phyloP scores from a whole-genome alignment of 1,140 invertebrate species.

The Zaprionus vittiger region DNA sequence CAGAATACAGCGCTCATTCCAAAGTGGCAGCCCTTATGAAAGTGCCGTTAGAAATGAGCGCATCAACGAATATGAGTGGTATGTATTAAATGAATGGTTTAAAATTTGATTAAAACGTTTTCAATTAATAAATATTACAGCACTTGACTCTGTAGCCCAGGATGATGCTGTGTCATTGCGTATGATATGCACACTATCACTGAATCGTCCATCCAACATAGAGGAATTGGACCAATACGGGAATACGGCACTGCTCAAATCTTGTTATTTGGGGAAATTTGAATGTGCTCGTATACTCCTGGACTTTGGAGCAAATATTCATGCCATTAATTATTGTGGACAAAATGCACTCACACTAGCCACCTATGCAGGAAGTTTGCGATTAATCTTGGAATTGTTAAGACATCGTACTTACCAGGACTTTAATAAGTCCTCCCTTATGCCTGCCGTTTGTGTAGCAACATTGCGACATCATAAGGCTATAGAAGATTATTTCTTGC shows the following conservation, averaged over 20 bases:
- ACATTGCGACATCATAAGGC: constrained; percentile 48
- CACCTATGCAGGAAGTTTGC: constrained; percentile 57
- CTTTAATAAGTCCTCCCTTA: constrained; percentile 75
- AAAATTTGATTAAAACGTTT: neutral
- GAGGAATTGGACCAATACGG: constrained; percentile 73
- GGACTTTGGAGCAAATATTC: constrained; percentile 61
- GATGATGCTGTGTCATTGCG: constrained; percentile 62
- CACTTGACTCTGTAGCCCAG: constrained; percentile 58
- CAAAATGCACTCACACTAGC: constrained; percentile 79
- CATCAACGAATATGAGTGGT: constrained; percentile 52
- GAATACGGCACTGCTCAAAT: constrained; percentile 76
- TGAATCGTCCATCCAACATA: constrained; percentile 43
- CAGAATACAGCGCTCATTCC: constrained; percentile 1
- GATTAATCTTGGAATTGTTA: constrained; percentile 64
- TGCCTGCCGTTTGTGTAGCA: constrained; percentile 75
- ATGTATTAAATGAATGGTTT: constrained; percentile 9
- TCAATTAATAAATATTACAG: constrained; percentile 23
- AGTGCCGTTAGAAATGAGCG: constrained; percentile 53
- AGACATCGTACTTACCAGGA: constrained; percentile 65
- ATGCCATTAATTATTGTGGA: constrained; percentile 73
- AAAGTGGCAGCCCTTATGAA: constrained; percentile 16
- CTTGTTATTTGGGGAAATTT: constrained; percentile 67
- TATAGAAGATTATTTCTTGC: constrained; percentile 55
- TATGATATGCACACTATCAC: constrained; percentile 55
- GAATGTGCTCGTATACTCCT: constrained; percentile 62